Conservation (phyloP, 2,888 invertebrate species). For the Aricia artaxerxes region DNA sequence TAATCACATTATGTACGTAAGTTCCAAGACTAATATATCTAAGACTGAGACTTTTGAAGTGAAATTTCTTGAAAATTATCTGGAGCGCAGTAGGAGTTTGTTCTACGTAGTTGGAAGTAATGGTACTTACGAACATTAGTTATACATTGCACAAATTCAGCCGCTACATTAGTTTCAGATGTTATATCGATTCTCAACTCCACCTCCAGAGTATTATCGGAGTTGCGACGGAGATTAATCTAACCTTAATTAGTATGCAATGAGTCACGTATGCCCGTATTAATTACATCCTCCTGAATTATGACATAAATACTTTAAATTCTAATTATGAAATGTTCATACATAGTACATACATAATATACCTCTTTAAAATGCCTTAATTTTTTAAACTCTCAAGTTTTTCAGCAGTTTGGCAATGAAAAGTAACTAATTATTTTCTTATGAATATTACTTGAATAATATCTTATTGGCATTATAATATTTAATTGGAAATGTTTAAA, state of each 20-base stretch:
- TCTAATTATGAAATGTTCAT: background rate
- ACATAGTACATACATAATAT: background rate
- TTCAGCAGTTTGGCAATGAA: background rate
- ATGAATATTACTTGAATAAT: too few relatives aligned
- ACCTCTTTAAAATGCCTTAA: too few relatives aligned
- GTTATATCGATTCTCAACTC: constrained; percentile 9
- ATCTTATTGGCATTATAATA: too few relatives aligned
- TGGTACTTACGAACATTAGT: constrained; percentile 27
- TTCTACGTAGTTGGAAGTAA: background rate
- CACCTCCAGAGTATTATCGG: constrained; percentile 6
- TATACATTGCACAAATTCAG: constrained; percentile 24
- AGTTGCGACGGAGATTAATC: constrained; percentile 21
- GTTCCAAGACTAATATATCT: background rate
- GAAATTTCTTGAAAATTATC: constrained; percentile 21
- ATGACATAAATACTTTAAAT: background rate
- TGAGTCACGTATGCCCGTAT: constrained; percentile 12
- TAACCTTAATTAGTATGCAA: constrained; percentile 24
- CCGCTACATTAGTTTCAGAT: constrained; percentile 27
- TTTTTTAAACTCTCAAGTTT: background rate
- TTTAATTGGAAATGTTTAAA: too few relatives aligned
- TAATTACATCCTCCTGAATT: constrained; percentile 12
- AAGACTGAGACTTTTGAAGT: constrained; percentile 17
- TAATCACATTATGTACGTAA: background rate
- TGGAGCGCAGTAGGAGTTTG: background rate
- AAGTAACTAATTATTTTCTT: too few relatives aligned